Percentiles rank a stretch among this genome's conserved stretches.
Evolutionary conservation across 1,140 invertebrate genomes (phyloP).

Genomic region (Nephotettix cincticeps): DNA sequence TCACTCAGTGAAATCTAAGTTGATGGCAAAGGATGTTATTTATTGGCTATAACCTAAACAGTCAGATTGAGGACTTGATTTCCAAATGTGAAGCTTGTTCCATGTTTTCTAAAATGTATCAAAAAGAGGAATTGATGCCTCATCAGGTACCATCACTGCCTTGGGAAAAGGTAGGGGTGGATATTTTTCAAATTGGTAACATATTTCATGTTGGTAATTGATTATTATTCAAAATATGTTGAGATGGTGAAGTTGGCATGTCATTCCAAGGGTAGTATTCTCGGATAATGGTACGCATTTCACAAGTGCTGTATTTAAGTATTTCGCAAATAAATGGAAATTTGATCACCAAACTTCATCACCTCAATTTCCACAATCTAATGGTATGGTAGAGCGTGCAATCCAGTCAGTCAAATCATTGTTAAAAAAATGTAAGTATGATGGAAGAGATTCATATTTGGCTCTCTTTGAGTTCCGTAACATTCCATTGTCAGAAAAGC

Average conservation of each 20-base stretch:
- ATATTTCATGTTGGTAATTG: slow-evolving; percentile 44
- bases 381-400: slow-evolving; percentile 46
- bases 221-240: slow-evolving; percentile 45
- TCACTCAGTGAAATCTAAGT: not conserved
- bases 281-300: slow-evolving; percentile 49
- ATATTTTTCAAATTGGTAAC: slow-evolving; percentile 43
- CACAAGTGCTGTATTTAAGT: slow-evolving; percentile 42
- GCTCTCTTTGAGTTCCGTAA: slow-evolving; percentile 26
- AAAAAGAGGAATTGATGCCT: slow-evolving; percentile 42
- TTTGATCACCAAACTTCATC: slow-evolving; percentile 46
- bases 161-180: slow-evolving; percentile 44
- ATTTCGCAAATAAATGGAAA: slow-evolving; percentile 47
- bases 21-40: not conserved
- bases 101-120: slow-evolving; percentile 33
- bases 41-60: slow-evolving; percentile 25
- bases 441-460: slow-evolving; percentile 26
- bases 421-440: slow-evolving; percentile 40
- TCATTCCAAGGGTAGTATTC: slow-evolving; percentile 45
- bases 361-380: slow-evolving; percentile 46
- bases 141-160: slow-evolving; percentile 41
- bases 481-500: not conserved
- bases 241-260: slow-evolving; percentile 40
- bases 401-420: slow-evolving; percentile 46
- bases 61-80: slow-evolving; percentile 13
- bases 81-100: slow-evolving; percentile 22